Base-by-base conservation (phyloP, 2,113 vertebrate genomes). In the Peromyscus maniculatus region DNA sequence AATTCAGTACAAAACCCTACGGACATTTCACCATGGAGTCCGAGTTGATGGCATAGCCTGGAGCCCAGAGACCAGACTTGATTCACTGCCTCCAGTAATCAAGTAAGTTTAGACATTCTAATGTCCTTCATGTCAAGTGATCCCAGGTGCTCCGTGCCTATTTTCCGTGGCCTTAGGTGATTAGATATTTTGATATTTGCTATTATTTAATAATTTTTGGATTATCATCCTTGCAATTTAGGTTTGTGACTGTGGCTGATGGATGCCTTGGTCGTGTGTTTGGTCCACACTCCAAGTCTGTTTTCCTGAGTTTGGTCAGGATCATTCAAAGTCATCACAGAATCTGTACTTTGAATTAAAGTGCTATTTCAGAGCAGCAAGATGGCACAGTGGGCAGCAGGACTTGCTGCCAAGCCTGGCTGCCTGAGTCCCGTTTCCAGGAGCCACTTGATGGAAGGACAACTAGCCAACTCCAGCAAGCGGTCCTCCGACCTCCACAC, bases 1-100 rank as follows among this genome's bases (percentile, higher is more conserved):
- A 82, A 98, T 99, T 91, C 99, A 99, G 10, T 99, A 99, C 97
- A 99, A 98, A 79, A 98, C 99, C 5, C 98, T 99, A 3, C 99
- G 99, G 93, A 99, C 99, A 0, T 99, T 99, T 97, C 98, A 99
- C 83, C 99, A 99, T 77, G 99, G 99, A 59, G 97, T 99, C 39
- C 98, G 99, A 33, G 99, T 99, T 1, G 99, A 99, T 55, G 98
- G 99, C 66, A 99, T 99, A 43, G 99, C 99, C 0, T 99, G 99
- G 99, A 99, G 99, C 97, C 99, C 99, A 10, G 99, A 99, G 98
- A 99, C 99, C 21, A 99, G 98, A 55, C 98, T 99, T 97, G 99
- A 99, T 98, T 97, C 99, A 78, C 97, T 99, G 97, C 99, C 99
- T 98, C 98, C 99, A 5, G 95, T 98, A 94, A 97, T 99, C 98